Percentiles rank a stretch among this genome's conserved stretches.
Conservation (phyloP, 2,797 vertebrate genomes). For the Leontocebus nigricollis region DNA sequence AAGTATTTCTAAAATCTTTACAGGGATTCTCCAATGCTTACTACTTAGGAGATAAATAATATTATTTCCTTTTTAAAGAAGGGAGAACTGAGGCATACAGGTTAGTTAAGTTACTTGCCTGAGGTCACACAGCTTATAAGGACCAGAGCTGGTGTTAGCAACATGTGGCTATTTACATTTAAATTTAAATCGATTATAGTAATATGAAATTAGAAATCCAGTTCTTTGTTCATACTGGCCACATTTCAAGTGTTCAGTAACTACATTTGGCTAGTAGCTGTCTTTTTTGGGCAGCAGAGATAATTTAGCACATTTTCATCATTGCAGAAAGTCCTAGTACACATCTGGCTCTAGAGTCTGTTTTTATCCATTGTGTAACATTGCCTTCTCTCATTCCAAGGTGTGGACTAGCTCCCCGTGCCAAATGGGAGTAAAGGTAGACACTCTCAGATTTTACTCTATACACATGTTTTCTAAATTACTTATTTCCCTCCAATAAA, state of each 20-base stretch:
- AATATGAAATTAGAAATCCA: not conserved
- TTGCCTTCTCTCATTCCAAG: not conserved
- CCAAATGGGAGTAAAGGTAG: not conserved
- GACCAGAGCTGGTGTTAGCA: not conserved
- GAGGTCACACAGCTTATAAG: not conserved
- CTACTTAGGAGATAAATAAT: not conserved
- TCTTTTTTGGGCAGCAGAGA: not conserved
- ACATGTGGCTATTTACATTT: not conserved
- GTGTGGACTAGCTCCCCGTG: not conserved
- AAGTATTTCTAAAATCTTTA: not conserved
- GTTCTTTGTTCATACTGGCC: not conserved
- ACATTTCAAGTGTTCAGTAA: not conserved
- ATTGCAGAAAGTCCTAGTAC: not conserved
- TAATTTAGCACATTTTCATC: not conserved
- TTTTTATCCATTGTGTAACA: not conserved
- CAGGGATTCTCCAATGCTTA: not conserved
- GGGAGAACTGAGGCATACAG: not conserved
- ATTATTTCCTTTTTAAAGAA: not conserved
- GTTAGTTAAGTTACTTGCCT: not conserved
- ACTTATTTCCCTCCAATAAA: not conserved
- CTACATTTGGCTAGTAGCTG: not conserved
- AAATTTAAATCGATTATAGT: not conserved
- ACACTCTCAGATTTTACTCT: not conserved
- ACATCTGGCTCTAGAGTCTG: not conserved
- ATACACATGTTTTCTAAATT: not conserved